Percentiles rank a stretch among this genome's conserved stretches.
phyloP scores from a whole-genome alignment of 2,888 invertebrate genomes.

The Tipula unca region DNA sequence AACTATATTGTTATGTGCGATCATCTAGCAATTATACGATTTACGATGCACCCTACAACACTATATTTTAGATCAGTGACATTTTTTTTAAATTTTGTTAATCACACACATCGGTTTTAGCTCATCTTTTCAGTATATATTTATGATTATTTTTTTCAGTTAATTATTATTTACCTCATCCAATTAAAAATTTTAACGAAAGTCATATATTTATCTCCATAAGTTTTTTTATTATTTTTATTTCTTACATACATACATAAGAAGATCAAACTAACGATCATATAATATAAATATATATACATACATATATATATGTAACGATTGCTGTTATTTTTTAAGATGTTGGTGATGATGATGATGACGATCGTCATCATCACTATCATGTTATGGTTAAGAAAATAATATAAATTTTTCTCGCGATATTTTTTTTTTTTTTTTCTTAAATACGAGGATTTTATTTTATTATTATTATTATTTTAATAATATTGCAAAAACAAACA shows the following conservation, averaged over 20 bases:
- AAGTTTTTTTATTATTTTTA: not conserved
- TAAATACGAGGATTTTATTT: slow-evolving; percentile 1
- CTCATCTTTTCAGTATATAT: slow-evolving; percentile 14
- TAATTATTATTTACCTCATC: slow-evolving; percentile 16
- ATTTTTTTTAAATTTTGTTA: not conserved
- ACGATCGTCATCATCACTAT: not conserved
- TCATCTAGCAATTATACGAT: not conserved
- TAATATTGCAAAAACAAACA: not conserved
- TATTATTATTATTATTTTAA: not conserved
- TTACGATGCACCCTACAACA: not conserved
- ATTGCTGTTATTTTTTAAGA: not conserved
- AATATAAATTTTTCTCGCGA: not conserved
- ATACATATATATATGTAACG: not conserved
- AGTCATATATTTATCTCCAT: slow-evolving; percentile 17
- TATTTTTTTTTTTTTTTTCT: not conserved
- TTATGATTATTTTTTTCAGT: slow-evolving; percentile 10
- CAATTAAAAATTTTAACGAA: slow-evolving; percentile 19
- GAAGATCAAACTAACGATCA: not conserved
- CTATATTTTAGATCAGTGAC: not conserved
- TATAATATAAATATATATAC: not conserved
- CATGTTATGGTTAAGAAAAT: not conserved
- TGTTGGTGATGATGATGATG: not conserved
- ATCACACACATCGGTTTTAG: not conserved
- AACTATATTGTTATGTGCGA: not conserved
- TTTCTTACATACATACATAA: not conserved